Percentiles rank a stretch among this genome's conserved stretches.
Evolutionary conservation across 2,888 invertebrate species (phyloP).

Genomic region (Cheilosia impressa): DNA sequence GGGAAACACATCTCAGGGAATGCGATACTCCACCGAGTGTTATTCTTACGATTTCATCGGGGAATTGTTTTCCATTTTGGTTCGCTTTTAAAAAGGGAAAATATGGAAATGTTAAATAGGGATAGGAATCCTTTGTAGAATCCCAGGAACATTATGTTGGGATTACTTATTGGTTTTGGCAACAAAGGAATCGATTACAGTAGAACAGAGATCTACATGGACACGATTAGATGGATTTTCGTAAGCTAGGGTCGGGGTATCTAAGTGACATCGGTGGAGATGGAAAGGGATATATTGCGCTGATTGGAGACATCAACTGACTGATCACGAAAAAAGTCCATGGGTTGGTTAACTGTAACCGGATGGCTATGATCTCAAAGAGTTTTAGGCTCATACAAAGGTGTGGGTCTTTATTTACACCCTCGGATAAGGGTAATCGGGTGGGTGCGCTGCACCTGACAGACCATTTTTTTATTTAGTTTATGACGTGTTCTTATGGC

Average conservation of each 20-base stretch:
- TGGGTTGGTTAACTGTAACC: too few species aligned
- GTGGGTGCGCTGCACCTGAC: too few species aligned
- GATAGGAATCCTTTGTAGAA: slow-evolving; percentile 8
- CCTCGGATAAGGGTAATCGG: too few species aligned
- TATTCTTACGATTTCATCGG: slow-evolving; percentile 28
- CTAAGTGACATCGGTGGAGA: too few species aligned
- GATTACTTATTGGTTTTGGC: slow-evolving; percentile 22
- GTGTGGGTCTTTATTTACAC: too few species aligned
- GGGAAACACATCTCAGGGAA: slow-evolving; percentile 7
- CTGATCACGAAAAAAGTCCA: too few species aligned
- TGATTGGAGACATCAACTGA: too few species aligned
- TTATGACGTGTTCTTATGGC: too few species aligned
- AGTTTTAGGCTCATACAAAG: too few species aligned
- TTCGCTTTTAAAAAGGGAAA: slow-evolving; percentile 9
- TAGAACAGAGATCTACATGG: not conserved
- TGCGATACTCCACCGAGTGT: slow-evolving; percentile 27
- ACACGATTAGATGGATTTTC: not conserved
- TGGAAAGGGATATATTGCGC: not conserved
- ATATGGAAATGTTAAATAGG: slow-evolving; percentile 8
- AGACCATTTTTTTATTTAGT: too few species aligned
- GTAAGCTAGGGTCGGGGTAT: not conserved
- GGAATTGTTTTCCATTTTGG: slow-evolving; percentile 28
- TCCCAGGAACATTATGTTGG: slow-evolving; percentile 11
- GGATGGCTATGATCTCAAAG: too few species aligned
- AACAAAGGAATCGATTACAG: slow-evolving; percentile 28